Conservation (phyloP, 2,797 vertebrate genomes). For the Coendou prehensilis region DNA sequence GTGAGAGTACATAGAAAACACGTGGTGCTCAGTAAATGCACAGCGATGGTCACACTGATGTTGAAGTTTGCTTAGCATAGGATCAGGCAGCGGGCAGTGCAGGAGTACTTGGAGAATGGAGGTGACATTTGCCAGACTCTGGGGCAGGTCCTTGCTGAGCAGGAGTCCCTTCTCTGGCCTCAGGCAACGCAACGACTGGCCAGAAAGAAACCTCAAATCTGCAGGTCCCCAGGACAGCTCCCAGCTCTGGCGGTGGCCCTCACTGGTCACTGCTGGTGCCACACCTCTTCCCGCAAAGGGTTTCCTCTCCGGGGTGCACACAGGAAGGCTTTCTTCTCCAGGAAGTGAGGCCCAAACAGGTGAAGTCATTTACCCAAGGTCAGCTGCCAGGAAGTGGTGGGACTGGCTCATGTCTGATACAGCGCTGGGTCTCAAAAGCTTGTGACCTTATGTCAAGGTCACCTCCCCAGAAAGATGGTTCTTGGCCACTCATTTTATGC, state of each 20-base stretch:
- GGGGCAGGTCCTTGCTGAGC: not conserved
- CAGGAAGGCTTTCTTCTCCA: not conserved
- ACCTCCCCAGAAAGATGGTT: not conserved
- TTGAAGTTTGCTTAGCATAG: accelerated
- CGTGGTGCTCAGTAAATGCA: accelerated
- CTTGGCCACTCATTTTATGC: not conserved
- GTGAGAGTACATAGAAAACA: accelerated
- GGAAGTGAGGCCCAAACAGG: not conserved
- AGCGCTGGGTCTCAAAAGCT: not conserved
- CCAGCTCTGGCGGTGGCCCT: accelerated
- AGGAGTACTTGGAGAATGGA: not conserved
- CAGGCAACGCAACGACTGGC: accelerated
- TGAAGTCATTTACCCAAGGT: not conserved
- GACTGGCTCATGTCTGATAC: not conserved
- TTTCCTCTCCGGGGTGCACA: not conserved
- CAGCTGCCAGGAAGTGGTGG: not conserved
- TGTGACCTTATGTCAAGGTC: not conserved
- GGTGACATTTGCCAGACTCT: not conserved
- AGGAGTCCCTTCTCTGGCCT: not conserved
- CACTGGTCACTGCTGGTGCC: accelerated
- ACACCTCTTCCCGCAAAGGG: not conserved
- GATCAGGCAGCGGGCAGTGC: not conserved
- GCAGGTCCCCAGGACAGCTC: accelerated
- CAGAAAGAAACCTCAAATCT: not conserved
- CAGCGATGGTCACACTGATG: accelerated